Evolutionary conservation across 2,888 invertebrate genomes (phyloP).

Genomic region (Ischnura elegans): DNA sequence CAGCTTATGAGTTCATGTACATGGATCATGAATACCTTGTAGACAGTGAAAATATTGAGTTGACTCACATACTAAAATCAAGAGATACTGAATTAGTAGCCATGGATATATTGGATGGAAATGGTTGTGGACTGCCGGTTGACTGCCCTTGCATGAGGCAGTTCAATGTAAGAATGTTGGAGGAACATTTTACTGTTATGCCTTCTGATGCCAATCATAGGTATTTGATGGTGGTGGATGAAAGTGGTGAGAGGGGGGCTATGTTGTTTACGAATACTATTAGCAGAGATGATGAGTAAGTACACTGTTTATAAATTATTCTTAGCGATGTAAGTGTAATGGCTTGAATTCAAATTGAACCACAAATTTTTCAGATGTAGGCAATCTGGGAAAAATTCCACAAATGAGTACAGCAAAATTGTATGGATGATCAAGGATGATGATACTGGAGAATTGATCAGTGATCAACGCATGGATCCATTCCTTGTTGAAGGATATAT

Average conservation of each 20-base stretch:
- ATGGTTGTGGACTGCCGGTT: slow-evolving; percentile 72
- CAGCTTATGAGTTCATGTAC: not conserved
- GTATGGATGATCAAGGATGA: not conserved
- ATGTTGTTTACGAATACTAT: slow-evolving; percentile 72
- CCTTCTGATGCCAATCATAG: slow-evolving; percentile 70
- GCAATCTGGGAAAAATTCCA: not conserved
- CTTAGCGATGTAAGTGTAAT: no score
- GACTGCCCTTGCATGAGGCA: slow-evolving; percentile 73
- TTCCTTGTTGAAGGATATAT: slow-evolving; percentile 42
- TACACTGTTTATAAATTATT: slow-evolving; percentile 15
- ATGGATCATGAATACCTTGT: not conserved
- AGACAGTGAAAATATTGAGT: not conserved
- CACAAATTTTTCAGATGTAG: not conserved
- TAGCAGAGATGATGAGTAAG: slow-evolving; percentile 72
- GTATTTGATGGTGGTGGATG: slow-evolving; percentile 73
- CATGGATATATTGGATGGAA: slow-evolving; percentile 68
- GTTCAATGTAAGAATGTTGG: slow-evolving; percentile 72
- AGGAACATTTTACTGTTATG: slow-evolving; percentile 69
- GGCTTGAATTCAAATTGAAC: not conserved
- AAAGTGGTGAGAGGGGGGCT: slow-evolving; percentile 71
- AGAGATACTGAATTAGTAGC: not conserved
- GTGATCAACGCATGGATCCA: not conserved
- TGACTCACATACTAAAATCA: not conserved
- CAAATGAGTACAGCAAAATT: not conserved
- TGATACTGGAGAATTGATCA: slow-evolving; percentile 9